These are phyloP conservation scores for Ditula angustiorana DNA, from an alignment of 2,888 invertebrate genomes.

Conservation along the genomic window DNA sequence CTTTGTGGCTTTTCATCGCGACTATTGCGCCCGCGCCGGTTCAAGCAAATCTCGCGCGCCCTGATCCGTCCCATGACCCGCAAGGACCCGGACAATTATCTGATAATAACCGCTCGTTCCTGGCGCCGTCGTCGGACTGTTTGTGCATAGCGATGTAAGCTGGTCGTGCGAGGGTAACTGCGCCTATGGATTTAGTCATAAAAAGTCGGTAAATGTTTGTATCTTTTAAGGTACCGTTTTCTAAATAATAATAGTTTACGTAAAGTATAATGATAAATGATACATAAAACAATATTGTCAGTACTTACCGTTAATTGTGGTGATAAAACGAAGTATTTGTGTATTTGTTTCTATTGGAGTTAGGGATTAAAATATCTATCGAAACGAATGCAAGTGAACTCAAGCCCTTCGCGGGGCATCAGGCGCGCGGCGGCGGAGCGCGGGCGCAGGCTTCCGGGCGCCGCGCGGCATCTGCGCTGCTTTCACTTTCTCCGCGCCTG, in stretches of 20 bases:
- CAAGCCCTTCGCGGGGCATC: conserved; percentile 63
- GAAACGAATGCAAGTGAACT: conserved; percentile 18
- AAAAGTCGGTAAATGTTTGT: conserved; percentile 82
- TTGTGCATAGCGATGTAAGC: conserved; percentile 71
- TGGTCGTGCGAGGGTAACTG: conserved; percentile 69
- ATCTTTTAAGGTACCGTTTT: conserved; percentile 12
- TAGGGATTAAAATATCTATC: neutral
- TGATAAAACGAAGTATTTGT: neutral
- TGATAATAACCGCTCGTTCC: conserved; percentile 52
- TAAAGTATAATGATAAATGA: neutral
- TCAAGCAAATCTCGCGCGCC: conserved; percentile 37
- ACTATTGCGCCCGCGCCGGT: conserved; percentile 64
- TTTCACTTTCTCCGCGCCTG: conserved; percentile 81
- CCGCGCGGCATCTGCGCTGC: conserved; percentile 79
- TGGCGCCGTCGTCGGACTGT: conserved; percentile 55
- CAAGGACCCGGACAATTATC: conserved; percentile 52
- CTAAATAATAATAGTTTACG: neutral
- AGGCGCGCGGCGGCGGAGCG: conserved; percentile 51
- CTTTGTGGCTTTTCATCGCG: conserved; percentile 81
- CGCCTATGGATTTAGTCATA: conserved; percentile 82
- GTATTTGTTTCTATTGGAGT: neutral
- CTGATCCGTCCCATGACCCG: conserved; percentile 3
- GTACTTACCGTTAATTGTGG: neutral
- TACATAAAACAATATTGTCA: neutral
- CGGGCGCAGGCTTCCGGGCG: conserved; percentile 77